Conservation (phyloP, 2,113 vertebrate genomes). For the Suncus etruscus region DNA sequence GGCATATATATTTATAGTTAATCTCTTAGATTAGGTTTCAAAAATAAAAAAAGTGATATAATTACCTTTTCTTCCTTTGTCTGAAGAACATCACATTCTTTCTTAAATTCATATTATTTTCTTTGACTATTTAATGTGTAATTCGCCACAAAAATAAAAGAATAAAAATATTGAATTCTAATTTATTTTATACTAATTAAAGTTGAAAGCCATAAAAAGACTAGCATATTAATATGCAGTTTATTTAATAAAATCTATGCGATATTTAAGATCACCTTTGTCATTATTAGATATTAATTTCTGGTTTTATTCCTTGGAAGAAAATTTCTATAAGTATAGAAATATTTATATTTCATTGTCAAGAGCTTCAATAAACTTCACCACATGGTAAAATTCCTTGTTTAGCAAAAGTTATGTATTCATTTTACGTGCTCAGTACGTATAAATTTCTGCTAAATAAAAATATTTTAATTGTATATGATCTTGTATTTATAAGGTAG, state of each 20-base stretch:
- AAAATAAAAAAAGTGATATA: no score
- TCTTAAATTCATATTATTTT: no score
- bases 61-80: no score
- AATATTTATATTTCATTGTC: not conserved
- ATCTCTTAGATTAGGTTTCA: no score
- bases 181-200: no score
- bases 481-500: not conserved
- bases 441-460: not conserved
- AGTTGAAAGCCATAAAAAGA: not conserved
- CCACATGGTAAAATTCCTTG: no score
- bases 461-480: not conserved
- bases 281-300: not conserved
- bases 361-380: not conserved
- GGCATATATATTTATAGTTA: no score
- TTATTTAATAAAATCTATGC: not conserved
- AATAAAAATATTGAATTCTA: no score
- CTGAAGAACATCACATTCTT: no score
- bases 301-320: constrained; percentile 5
- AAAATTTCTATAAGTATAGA: not conserved
- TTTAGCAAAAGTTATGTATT: no score
- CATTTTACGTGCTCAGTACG: not conserved
- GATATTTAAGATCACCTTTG: not conserved
- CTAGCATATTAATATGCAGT: not conserved
- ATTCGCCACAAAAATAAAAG: no score
- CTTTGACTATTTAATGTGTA: no score